These are phyloP conservation scores for Jaculus jaculus DNA, from an alignment of 2,113 vertebrate genomes.

Conservation along the genomic window DNA sequence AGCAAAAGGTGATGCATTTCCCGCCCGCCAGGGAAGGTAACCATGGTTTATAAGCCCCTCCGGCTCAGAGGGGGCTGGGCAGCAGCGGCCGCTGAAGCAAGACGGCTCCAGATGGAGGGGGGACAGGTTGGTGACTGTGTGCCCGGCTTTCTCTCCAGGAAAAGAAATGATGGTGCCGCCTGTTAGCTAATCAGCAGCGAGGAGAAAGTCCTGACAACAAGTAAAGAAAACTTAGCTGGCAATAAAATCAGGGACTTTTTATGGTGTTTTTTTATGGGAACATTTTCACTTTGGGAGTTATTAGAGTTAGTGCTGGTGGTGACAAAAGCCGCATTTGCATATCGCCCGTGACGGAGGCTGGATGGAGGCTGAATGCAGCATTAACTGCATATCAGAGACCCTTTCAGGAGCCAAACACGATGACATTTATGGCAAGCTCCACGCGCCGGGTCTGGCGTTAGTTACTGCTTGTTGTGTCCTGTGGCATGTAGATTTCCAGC, in stretches of 20 bases:
- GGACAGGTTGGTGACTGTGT: neutral
- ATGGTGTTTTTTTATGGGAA: constrained; percentile 82
- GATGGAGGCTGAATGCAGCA: constrained; percentile 45
- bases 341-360: constrained; percentile 65
- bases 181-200: constrained; percentile 64
- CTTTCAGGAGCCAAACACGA: constrained; percentile 70
- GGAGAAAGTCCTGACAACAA: constrained; percentile 72
- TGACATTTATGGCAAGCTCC: constrained; percentile 66
- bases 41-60: constrained; percentile 55
- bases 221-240: constrained; percentile 76
- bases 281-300: constrained; percentile 82
- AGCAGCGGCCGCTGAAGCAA: neutral
- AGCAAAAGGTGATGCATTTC: constrained; percentile 53
- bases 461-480: constrained; percentile 53
- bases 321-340: constrained; percentile 81
- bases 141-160: constrained; percentile 42
- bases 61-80: constrained; percentile 22
- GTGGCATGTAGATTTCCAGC: constrained; percentile 49
- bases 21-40: constrained; percentile 42
- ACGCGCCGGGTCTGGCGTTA: constrained; percentile 60
- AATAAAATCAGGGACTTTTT: constrained; percentile 79
- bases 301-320: constrained; percentile 80
- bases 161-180: constrained; percentile 6
- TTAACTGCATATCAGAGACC: constrained; percentile 72
- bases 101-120: constrained; percentile 36